Evolutionary conservation across 2,113 vertebrate species (phyloP).

Genomic region (Macaca mulatta): DNA sequence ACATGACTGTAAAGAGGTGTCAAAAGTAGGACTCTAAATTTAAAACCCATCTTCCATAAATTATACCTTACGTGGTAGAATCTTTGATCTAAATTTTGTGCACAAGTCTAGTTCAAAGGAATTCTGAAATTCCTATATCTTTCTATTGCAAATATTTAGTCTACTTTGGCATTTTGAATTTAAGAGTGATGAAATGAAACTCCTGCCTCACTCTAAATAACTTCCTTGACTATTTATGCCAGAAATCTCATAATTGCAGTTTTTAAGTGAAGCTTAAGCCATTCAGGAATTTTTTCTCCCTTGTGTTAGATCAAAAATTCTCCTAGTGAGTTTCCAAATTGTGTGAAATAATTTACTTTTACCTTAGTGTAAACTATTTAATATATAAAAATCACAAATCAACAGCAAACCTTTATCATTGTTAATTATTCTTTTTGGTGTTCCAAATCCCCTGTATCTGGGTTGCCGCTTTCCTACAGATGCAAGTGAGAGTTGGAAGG

Average conservation of each 20-base stretch:
- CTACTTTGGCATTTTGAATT: not conserved
- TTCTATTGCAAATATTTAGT: not conserved
- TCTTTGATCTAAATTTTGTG: not conserved
- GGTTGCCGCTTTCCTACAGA: no score
- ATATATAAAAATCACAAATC: not conserved
- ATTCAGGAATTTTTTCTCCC: not conserved
- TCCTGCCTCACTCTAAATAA: not conserved
- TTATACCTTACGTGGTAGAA: not conserved
- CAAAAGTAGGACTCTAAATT: not conserved
- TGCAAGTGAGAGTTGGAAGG: no score
- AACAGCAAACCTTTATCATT: accelerated
- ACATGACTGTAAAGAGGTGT: not conserved
- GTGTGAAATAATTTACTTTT: not conserved
- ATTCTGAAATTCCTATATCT: not conserved
- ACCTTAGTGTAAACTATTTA: not conserved
- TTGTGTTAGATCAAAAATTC: not conserved
- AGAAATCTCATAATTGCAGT: not conserved
- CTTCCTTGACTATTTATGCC: not conserved
- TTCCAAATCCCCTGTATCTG: no score
- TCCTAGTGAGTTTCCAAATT: not conserved
- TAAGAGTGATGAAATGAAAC: not conserved
- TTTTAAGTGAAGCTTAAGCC: not conserved
- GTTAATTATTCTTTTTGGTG: accelerated
- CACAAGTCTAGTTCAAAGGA: not conserved
- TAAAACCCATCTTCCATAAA: not conserved